Base-by-base conservation (phyloP, 1,140 invertebrate species). In the Drosophila sproati region DNA sequence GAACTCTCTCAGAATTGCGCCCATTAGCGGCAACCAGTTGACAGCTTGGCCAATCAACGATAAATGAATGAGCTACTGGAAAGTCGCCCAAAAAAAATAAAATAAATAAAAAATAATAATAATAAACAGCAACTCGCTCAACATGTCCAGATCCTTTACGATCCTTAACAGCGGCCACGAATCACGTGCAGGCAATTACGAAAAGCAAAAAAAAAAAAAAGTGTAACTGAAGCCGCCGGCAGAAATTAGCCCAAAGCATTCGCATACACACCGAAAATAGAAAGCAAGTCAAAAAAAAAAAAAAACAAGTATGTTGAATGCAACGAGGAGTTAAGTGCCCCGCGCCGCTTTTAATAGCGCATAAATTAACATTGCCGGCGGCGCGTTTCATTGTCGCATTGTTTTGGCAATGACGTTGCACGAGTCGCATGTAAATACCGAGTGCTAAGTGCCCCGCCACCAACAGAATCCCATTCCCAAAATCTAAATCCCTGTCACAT, bases 361-460 rank as follows among this genome's bases (percentile, higher is more conserved):
- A 88, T 89, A 89, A 88, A 88, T 88, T 88, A 89, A 70, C 83
- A 88, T 88, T 89, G 89, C 78, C 70, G 83, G 80, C 73, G 56
- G 5, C 63, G 64, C 55, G 28, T 72, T 66, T 28, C 43, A 34
- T 60, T 60, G 57, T 59, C 80, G 48, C 73, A 79, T 85, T 85
- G 81, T 88, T 88, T 88, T 89, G 85, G 70, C 83, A 88, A 83
- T 88, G 83, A 88, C 80, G 73, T 88, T 80, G 85, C 80, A 52
- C 72, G 83, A 81, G 79, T 70, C 78, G 78, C 80, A 79, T 82
- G 70, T 72, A 71, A 82, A 79, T 82, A 82, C 71, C 79, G 71
- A 86, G 54, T 74, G 66, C 67, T 63, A 74, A 74, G 66, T 74
- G 66, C 66, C 45, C 35, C 50, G 10, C 39, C 37, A 8, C 64